A percentile compares a stretch with the other conserved stretches of the same genome.
These are phyloP conservation scores for Lophura nycthemera DNA, from an alignment of 2,113 vertebrate species.

Conservation along the genomic window DNA sequence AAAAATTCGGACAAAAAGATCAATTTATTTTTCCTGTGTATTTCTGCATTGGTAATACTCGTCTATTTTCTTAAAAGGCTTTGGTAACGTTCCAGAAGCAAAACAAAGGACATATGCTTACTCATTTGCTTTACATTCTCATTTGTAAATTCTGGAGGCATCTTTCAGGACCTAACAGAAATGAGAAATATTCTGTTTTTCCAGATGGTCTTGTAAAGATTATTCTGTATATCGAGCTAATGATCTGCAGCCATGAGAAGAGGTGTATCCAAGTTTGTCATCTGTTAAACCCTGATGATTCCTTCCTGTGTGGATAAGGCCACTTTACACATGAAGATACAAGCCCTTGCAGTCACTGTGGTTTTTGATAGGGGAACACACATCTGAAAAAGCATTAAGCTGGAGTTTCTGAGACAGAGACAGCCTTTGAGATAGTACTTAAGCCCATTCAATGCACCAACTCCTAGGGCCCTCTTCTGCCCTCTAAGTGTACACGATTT, in stretches of 20 bases:
- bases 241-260: not conserved
- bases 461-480: not conserved
- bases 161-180: not conserved
- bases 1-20: not conserved
- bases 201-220: not conserved
- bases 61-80: no score
- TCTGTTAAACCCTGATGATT: fast-evolving
- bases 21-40: no score
- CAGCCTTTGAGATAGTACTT: not conserved
- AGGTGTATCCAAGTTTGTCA: fast-evolving
- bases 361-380: fast-evolving
- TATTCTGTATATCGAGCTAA: not conserved
- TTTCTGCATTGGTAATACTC: no score
- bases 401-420: not conserved
- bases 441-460: fast-evolving
- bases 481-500: fast-evolving
- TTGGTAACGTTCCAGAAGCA: not conserved
- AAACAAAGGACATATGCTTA: not conserved
- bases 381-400: not conserved
- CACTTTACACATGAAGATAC: not conserved
- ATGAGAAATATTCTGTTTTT: not conserved
- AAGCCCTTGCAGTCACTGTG: fast-evolving
- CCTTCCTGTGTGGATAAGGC: not conserved
- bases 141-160: not conserved
- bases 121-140: not conserved